Base-by-base conservation (phyloP, 2,113 vertebrate species). In the Ciconia maguari region DNA sequence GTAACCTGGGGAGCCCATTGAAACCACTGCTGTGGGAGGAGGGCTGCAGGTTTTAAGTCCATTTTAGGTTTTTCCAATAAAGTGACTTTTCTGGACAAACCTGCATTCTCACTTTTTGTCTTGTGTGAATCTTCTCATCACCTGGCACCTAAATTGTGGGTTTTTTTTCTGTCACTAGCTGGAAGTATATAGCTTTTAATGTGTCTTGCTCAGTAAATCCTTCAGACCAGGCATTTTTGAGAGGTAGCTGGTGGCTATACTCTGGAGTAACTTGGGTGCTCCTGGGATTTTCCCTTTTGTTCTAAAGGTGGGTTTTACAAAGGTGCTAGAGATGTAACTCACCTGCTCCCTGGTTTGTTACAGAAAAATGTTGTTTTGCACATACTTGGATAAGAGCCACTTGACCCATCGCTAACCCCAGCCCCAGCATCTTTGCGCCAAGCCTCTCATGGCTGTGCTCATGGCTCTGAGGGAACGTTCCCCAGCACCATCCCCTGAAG, bases 61-160 rank as follows among this genome's bases (percentile, higher is more conserved):
- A 32, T 94, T 90, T 93, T 88, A 72, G 86, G 76, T 89, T 94
- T 96, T 94, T 83, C 91, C 93, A 98, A 98, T 98, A 98, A 98
- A 98, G 97, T 97, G 96, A 96, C 97, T 97, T 98, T 98, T 98
- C 93, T 86, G 89, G 96, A 97, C 75, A 26, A 87, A 74, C 16
- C 6, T 65, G 46, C 60, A 42, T 62, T 51, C 34, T 36, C 6
- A 22, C 27, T 81, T 66, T 82, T 62, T 94, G 52, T 90, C 36
- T 27, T 26, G 9, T 38, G 49, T 71, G 64, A 29, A 22, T 51
- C 42, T 65, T 55, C 66, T 65, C 30, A 22, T 58, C 19, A 10
- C 2, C 41, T 54, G 60, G 8, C 29, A 42, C 44, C 8, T 46
- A 7, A 29, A 3, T 11, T 3, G 26, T 6, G 57, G 9, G 7